These are phyloP conservation scores for Sarcoramphus papa DNA, from an alignment of 2,797 vertebrate species.

Conservation along the genomic window DNA sequence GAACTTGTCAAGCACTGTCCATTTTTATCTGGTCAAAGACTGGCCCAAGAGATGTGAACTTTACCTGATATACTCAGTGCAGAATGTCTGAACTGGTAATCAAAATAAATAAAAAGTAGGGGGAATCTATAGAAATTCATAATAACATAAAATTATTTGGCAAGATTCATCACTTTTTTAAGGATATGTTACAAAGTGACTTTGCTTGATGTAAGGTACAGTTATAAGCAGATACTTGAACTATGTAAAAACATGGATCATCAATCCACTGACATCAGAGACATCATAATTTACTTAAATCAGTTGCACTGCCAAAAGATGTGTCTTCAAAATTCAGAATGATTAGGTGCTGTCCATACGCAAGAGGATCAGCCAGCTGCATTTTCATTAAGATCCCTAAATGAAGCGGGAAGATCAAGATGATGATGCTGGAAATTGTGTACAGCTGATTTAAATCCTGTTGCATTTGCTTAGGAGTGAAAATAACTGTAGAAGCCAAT, in stretches of 20 bases:
- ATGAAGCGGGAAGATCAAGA: background rate
- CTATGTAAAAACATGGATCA: background rate
- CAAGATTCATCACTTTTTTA: background rate
- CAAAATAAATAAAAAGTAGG: background rate
- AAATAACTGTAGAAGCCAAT: background rate
- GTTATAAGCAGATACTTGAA: background rate
- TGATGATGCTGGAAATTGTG: background rate
- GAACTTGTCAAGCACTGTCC: background rate
- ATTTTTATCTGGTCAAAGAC: background rate
- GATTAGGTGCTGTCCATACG: background rate
- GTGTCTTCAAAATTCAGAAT: background rate
- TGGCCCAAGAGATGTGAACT: background rate
- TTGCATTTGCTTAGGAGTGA: background rate
- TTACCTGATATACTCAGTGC: background rate
- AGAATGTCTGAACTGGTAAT: background rate
- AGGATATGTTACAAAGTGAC: background rate
- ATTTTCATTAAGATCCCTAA: slow-evolving; percentile 1
- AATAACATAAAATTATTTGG: background rate
- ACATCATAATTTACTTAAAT: background rate
- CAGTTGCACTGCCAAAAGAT: background rate
- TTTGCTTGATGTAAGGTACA: background rate
- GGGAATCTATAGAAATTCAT: background rate
- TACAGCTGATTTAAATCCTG: background rate
- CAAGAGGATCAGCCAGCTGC: background rate
- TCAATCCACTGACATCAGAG: background rate